phyloP scores from a whole-genome alignment of 2,113 vertebrate genomes.

The Nettapus auritus region DNA sequence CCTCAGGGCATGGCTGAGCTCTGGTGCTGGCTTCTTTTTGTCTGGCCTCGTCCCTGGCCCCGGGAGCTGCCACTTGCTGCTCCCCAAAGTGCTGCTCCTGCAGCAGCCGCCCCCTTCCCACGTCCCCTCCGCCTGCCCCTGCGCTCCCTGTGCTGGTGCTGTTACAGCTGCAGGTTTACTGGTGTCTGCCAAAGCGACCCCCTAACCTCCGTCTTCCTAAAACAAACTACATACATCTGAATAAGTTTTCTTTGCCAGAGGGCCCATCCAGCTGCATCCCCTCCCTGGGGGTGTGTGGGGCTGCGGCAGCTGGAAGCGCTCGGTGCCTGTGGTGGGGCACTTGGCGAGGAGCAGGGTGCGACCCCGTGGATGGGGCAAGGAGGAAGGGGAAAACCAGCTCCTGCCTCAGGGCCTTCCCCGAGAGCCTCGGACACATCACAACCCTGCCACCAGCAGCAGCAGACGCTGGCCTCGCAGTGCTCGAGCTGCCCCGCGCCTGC shows the following conservation, averaged over 20 bases:
- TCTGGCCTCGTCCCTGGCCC: neutral
- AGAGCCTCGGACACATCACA: neutral
- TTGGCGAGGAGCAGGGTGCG: neutral
- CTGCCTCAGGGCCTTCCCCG: neutral
- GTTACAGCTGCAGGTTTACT: neutral
- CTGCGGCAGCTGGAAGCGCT: neutral
- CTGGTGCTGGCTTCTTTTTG: neutral
- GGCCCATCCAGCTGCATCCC: neutral
- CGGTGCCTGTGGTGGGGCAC: fast-evolving
- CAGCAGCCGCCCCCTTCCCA: no score
- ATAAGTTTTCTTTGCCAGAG: neutral
- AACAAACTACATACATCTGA: neutral
- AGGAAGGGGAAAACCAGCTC: neutral
- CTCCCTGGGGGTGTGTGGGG: neutral
- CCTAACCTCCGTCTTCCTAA: neutral
- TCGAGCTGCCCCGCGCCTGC: fast-evolving
- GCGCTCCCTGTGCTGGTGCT: neutral
- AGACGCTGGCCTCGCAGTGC: neutral
- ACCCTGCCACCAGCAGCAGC: neutral
- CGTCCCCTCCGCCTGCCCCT: neutral
- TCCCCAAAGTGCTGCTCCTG: neutral
- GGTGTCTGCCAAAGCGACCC: neutral
- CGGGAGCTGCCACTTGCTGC: neutral
- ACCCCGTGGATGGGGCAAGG: fast-evolving
- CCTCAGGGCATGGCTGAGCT: neutral